Base-by-base conservation (phyloP, 2,797 vertebrate species). In the Falco cherrug region DNA sequence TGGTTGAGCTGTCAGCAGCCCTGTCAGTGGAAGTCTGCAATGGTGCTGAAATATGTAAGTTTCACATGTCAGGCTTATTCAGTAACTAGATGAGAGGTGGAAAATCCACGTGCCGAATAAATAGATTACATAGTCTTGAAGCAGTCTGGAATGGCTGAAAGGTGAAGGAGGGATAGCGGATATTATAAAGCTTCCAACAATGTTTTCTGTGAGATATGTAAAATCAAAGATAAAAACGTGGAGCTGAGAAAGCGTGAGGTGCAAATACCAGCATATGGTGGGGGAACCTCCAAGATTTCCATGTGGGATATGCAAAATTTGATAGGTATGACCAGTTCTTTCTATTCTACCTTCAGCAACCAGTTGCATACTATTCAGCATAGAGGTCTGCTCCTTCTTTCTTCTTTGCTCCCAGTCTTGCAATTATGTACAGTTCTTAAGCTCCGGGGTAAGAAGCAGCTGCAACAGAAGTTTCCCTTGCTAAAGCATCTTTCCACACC, bases 381-480 rank as follows among this genome's bases (percentile, higher is more conserved):
- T 2, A 77, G 37, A 83, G 4, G 5, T 67, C 59, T 83, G 45
- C 4, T 84, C 28, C 68, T 64, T 54, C 81, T 93, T 26, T 83
- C n/a, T 74, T 56, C 78, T 91, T 81, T 59, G n/a, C 61, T 47
- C 26, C n/a, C 83, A 93, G 83, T 37, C 65, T 81, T 95, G 91
- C 74, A 63, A 43, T 89, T 88, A 87, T 88, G 84, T 50, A 61
- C 26, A 74, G 51, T 47, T 68, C 15, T 14, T 53, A 71, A 94
- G 37, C 69, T 95, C 57, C 81, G 80, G 47, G 56, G 53, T 37
- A 22, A 82, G 50, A 11, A 87, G n/a, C 56, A 89, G 79, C 74
- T 92, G 81, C 69, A 93, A 85, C 41, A 84, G 68, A 96, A 88
- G 18, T 82, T 92, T 87, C 39, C 61, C 65, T 70, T 78, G 28